phyloP scores from a whole-genome alignment of 2,888 invertebrate genomes.

The Drosophila falleni region DNA sequence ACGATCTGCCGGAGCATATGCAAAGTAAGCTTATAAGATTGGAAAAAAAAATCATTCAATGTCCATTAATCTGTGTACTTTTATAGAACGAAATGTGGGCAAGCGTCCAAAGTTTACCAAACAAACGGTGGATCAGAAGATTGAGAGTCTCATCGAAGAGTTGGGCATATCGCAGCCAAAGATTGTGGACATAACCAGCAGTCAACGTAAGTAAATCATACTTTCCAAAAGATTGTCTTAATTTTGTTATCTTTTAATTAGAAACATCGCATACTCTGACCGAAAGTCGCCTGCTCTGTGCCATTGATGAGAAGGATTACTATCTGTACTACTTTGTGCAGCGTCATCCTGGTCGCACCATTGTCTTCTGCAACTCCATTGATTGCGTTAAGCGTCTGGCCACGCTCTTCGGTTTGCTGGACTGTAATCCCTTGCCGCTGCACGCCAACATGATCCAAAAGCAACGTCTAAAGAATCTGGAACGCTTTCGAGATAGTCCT shows the following conservation, averaged over 20 bases:
- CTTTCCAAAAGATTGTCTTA: too few relatives aligned
- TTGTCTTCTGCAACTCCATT: constrained; percentile 97
- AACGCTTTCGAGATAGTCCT: constrained; percentile 91
- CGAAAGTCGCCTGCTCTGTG: constrained; percentile 93
- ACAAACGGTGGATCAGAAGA: constrained; percentile 91
- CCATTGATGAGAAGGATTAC: constrained; percentile 93
- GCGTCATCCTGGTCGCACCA: constrained; percentile 94
- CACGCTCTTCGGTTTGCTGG: constrained; percentile 89
- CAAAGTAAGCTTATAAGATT: constrained; percentile 85
- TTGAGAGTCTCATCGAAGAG: constrained; percentile 91
- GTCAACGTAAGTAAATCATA: constrained; percentile 86
- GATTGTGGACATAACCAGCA: constrained; percentile 95
- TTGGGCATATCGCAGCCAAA: constrained; percentile 96
- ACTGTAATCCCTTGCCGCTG: constrained; percentile 91
- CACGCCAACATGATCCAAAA: constrained; percentile 97
- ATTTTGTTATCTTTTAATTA: constrained; percentile 66
- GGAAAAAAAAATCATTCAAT: not conserved
- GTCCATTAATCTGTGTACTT: not conserved
- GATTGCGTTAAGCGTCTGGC: constrained; percentile 94
- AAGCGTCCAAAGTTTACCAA: constrained; percentile 86
- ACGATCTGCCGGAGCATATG: constrained; percentile 92
- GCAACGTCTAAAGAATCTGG: constrained; percentile 96
- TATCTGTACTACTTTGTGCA: constrained; percentile 96
- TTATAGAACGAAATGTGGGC: constrained; percentile 81
- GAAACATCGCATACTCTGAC: constrained; percentile 94